Conservation (phyloP, 2,113 vertebrate genomes). For the Actinemys pallida region DNA sequence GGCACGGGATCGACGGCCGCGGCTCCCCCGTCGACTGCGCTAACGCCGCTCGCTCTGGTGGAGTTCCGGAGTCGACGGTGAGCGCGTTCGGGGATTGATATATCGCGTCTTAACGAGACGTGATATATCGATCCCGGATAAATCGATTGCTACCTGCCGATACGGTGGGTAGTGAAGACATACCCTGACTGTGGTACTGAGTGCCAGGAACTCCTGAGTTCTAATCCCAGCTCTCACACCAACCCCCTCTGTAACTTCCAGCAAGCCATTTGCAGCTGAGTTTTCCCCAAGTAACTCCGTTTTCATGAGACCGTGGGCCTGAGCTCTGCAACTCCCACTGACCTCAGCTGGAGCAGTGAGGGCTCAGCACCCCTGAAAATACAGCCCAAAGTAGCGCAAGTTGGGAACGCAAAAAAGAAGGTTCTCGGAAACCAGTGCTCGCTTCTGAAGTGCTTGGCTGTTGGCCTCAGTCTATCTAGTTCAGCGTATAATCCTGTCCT, state of each 20-base stretch:
- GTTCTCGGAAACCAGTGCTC: background rate
- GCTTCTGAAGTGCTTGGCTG: background rate
- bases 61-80: too few relatives aligned
- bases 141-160: too few relatives aligned
- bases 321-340: background rate
- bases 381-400: fast-evolving
- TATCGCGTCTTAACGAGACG: too few relatives aligned
- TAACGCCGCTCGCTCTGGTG: too few relatives aligned
- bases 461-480: background rate
- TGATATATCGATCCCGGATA: too few relatives aligned
- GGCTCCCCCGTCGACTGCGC: too few relatives aligned
- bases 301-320: background rate
- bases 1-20: too few relatives aligned
- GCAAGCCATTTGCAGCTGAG: background rate
- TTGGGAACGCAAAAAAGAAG: background rate
- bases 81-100: too few relatives aligned
- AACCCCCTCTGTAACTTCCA: background rate
- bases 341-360: fast-evolving
- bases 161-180: too few relatives aligned
- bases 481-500: background rate
- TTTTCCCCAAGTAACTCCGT: background rate
- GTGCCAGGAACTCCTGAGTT: background rate
- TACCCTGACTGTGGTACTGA: fast-evolving
- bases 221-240: background rate
- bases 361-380: fast-evolving